phyloP scores from a whole-genome alignment of 2,888 invertebrate species.

The Liposcelis brunnea region DNA sequence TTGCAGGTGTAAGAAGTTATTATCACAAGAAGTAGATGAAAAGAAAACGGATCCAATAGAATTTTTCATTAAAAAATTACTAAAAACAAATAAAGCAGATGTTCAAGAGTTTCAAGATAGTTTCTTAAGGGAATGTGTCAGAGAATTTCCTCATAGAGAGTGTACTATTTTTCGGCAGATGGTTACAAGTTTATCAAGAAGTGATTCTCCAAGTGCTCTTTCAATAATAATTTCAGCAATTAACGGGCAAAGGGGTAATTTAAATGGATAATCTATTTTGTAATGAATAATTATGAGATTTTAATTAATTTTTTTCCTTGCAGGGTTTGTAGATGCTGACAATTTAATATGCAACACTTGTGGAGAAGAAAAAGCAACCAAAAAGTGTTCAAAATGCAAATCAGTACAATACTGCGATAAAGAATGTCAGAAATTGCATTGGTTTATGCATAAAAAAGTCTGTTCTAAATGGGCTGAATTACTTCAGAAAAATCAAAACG shows the following conservation, averaged over 20 bases:
- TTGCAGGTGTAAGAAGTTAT: background rate
- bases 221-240: conserved; percentile 61
- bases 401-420: conserved; percentile 84
- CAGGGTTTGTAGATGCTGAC: conserved; percentile 37
- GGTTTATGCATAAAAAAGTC: conserved; percentile 79
- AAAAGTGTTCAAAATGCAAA: conserved; percentile 91
- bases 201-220: conserved; percentile 52
- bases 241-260: conserved; percentile 61
- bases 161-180: conserved; percentile 66
- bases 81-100: conserved; percentile 38
- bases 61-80: conserved; percentile 13
- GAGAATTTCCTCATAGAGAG: conserved; percentile 81
- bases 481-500: too few species aligned
- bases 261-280: background rate
- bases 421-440: conserved; percentile 85
- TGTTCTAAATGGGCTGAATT: conserved; percentile 36
- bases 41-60: conserved; percentile 21
- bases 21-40: conserved; percentile 20
- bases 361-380: conserved; percentile 72
- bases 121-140: conserved; percentile 68
- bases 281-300: background rate
- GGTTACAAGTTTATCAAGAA: conserved; percentile 56
- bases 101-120: conserved; percentile 42
- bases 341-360: conserved; percentile 66
- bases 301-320: background rate